Evolutionary conservation across 2,888 invertebrate genomes (phyloP), one percentile per base, ranked within the genome.

Genomic region (Caenorhabditis becei): DNA sequence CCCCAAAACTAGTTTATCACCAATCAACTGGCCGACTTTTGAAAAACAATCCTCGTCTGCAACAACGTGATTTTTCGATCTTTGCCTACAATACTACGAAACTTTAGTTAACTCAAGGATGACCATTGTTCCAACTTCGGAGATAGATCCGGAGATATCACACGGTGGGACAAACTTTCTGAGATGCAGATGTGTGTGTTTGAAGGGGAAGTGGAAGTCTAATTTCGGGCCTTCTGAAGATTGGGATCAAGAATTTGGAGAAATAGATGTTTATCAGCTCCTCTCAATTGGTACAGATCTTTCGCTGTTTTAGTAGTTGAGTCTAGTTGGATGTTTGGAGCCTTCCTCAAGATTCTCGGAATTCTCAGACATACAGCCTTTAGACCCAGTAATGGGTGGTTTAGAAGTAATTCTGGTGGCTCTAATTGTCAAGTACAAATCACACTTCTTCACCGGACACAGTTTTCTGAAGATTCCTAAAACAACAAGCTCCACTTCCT

Each of bases 21-120:
- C n/a, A n/a, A n/a, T n/a, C n/a, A n/a, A n/a, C 23, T 8, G 47
- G 44, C 23, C 23, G 54, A 51, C 44, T 53, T 49, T 61, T 61
- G 53, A 53, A 62, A 53, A 56, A 35, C 28, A 51, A 41, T 23
- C 8, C 24, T 23, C 14, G 28, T n/a, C n/a, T n/a, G n/a, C n/a
- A 54, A 28, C 16, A 56, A 26, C 11, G 41, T 59, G 41, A 61
- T 61, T 23, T 44, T 24, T 23, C 16, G 44, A 44, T 61, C 24
- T 61, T 41, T 24, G 18, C 66, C 20, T 16, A 20, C 5, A 59
- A 35, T 32, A 4, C 4, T 54, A 20, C 14, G 61, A 41, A 18
- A 41, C 41, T n/a, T 26, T 14, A 23, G 28, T 32, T 20, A 20
- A 11, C 10, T 1, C 23, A 16, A 28, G 54, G 23, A 23, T n/a